phyloP scores from a whole-genome alignment of 2,888 invertebrate genomes.

The Alcis repandata region DNA sequence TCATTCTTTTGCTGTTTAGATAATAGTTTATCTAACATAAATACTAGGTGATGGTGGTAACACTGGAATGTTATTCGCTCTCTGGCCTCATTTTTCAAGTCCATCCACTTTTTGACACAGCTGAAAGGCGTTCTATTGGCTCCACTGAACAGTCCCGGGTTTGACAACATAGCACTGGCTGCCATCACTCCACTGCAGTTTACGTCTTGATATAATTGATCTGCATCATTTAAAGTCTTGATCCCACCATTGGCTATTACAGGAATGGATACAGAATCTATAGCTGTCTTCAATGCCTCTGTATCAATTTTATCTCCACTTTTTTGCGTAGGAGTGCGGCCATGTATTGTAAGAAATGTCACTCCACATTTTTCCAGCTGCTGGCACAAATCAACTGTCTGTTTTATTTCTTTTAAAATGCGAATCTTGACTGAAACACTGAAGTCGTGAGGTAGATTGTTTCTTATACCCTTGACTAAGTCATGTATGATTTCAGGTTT shows the following conservation, averaged over 20 bases:
- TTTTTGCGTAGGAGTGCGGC: slow-evolving; percentile 94
- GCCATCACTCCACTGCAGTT: slow-evolving; percentile 96
- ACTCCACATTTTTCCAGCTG: slow-evolving; percentile 94
- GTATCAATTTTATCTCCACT: slow-evolving; percentile 90
- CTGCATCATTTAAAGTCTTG: slow-evolving; percentile 90
- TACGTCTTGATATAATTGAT: slow-evolving; percentile 88
- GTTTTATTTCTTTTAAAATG: slow-evolving; percentile 89
- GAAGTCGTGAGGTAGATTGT: slow-evolving; percentile 90
- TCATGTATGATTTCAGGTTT: slow-evolving; percentile 94
- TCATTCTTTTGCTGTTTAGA: slow-evolving; percentile 90
- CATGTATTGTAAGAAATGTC: slow-evolving; percentile 96
- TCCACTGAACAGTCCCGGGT: slow-evolving; percentile 96
- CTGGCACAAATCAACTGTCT: slow-evolving; percentile 93
- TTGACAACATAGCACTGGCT: slow-evolving; percentile 95
- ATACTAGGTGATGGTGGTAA: slow-evolving; percentile 98
- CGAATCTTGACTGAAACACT: slow-evolving; percentile 97
- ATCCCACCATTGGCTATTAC: slow-evolving; percentile 97
- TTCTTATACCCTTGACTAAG: slow-evolving; percentile 91
- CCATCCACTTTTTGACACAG: slow-evolving; percentile 94
- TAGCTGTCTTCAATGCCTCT: slow-evolving; percentile 90
- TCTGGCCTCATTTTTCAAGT: slow-evolving; percentile 87
- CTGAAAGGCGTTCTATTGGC: slow-evolving; percentile 88
- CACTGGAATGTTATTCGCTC: slow-evolving; percentile 91
- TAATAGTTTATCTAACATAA: slow-evolving; percentile 96
- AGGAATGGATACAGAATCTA: slow-evolving; percentile 91